These are phyloP conservation scores for Drosophila diplacantha DNA, from an alignment of 2,888 invertebrate species.

Conservation along the genomic window DNA sequence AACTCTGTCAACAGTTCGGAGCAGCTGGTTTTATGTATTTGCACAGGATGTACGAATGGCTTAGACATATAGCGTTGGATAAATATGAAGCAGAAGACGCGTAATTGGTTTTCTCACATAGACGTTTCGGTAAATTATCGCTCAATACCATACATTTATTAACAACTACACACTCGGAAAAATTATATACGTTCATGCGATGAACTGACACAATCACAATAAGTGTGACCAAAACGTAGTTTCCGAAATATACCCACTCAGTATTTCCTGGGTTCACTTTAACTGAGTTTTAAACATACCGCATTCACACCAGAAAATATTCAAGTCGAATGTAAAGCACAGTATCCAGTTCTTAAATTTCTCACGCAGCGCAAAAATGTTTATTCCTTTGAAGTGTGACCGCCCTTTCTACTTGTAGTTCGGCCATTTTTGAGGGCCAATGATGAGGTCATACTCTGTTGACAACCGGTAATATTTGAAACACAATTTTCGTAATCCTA, in stretches of 20 bases:
- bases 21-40: not conserved
- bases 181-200: constrained; percentile 8
- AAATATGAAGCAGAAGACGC: not conserved
- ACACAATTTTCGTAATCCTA: too few species aligned
- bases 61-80: not conserved
- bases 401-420: too few species aligned
- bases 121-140: constrained; percentile 9
- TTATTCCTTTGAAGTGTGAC: too few species aligned
- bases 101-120: constrained; percentile 7
- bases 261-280: not conserved
- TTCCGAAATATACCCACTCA: not conserved
- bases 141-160: constrained; percentile 10
- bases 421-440: too few species aligned
- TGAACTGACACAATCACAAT: constrained; percentile 10
- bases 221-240: not conserved
- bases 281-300: too few species aligned
- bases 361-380: too few species aligned
- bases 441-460: too few species aligned
- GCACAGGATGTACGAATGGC: not conserved
- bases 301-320: too few species aligned
- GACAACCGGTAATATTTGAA: too few species aligned
- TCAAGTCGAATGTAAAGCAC: too few species aligned
- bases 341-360: too few species aligned
- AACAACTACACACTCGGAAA: constrained; percentile 11
- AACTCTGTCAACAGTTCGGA: constrained; percentile 14